Evolutionary conservation across 2,888 invertebrate species (phyloP), one percentile per base, ranked within the genome.

Genomic region (Gymnocheta viridis): DNA sequence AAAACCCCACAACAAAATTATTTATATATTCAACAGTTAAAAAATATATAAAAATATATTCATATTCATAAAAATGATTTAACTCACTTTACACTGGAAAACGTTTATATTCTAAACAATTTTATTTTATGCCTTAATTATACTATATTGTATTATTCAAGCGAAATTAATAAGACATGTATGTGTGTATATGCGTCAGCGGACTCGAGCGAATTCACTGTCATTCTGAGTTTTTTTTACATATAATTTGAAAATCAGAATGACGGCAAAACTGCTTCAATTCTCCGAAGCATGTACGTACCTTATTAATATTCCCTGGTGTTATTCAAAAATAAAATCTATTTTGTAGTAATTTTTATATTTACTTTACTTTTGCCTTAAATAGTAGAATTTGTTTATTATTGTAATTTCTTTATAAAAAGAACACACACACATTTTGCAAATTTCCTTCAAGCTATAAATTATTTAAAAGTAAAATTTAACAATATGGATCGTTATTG

Each of bases 341-440:
- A 54, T 51, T n/a, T 66, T 73, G 72, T 73, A 73, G 44, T 67
- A 66, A 3, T 66, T 66, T 44, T 56, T 60, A 32, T 47, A 44
- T 19, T 76, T 80, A 66, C n/a, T 38, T 80, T 77, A 76, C 70
- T 76, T 80, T 79, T 77, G 80, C 70, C 80, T 80, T 79, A 80
- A 80, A 60, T 76, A 77, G 80, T 66, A 32, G 60, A 83, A 51
- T 12, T 66, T 69, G 10, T 77, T 67, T 35, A 12, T 38, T 69
- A 54, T 41, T 14, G 38, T 76, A 60, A 27, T 60, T 72, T 72
- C 29, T 22, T 29, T 38, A 54, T 27, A 24, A 35, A 44, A 17
- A 51, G 41, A 5, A 51, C n/a, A 29, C 17, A 32, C 29, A 17
- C 29, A 56, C 54, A 76, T 12, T 51, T 67, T 47, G 29, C 24